A percentile compares a stretch with the other conserved stretches of the same genome.
These are phyloP conservation scores for Chrysogorgia sp. DNA, from an alignment of 92 coral and sea anemone genomes.

Conservation along the genomic window DNA sequence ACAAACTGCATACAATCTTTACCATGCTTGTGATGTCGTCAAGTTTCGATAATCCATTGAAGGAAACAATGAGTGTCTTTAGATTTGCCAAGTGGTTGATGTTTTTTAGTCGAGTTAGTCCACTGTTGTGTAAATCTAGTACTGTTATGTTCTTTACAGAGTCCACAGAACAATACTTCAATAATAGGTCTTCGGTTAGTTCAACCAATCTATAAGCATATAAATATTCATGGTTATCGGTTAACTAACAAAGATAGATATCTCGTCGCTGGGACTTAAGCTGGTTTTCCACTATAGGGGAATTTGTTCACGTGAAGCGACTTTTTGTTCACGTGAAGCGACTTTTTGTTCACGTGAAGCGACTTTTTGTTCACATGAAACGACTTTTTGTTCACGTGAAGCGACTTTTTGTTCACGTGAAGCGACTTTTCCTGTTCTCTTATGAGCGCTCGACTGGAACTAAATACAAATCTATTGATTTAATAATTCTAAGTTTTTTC, in stretches of 20 bases:
- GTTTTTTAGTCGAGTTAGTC: slow-evolving; percentile 81
- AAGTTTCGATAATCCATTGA: slow-evolving; percentile 80
- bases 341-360: too few relatives aligned
- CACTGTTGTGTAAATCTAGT: slow-evolving; percentile 84
- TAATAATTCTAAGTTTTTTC: too few relatives aligned
- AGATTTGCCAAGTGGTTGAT: slow-evolving; percentile 69
- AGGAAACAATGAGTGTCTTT: slow-evolving; percentile 81
- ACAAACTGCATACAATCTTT: slow-evolving; percentile 73
- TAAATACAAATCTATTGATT: too few relatives aligned
- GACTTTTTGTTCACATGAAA: too few relatives aligned
- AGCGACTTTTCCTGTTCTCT: too few relatives aligned
- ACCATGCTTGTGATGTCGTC: slow-evolving; percentile 93
- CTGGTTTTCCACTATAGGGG: too few relatives aligned
- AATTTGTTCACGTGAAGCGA: too few relatives aligned
- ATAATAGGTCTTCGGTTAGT: slow-evolving; percentile 74
- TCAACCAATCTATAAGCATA: slow-evolving; percentile 72
- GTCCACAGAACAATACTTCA: slow-evolving; percentile 72
- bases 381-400: too few relatives aligned
- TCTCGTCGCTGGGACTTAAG: too few relatives aligned
- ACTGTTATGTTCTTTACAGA: slow-evolving; percentile 72
- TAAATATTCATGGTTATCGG: not conserved
- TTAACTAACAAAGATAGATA: not conserved
- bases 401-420: too few relatives aligned
- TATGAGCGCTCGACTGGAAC: too few relatives aligned
- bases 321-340: too few relatives aligned